Conservation (phyloP, 2,888 invertebrate species). For the Smittia aterrima region DNA sequence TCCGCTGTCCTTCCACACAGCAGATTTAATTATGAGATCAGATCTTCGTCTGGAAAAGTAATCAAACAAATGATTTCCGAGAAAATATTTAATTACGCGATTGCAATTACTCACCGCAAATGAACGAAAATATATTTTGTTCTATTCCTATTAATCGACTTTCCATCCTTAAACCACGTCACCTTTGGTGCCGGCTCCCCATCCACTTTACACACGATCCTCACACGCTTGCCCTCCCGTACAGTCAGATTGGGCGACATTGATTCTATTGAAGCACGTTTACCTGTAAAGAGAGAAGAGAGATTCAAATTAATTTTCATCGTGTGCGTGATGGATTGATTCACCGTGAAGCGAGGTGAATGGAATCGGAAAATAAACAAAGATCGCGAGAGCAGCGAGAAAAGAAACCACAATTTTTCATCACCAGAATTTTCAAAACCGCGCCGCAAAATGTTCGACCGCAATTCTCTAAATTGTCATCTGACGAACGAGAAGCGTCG, state of each 20-base stretch:
- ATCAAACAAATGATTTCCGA: slow-evolving; percentile 42
- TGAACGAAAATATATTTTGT: slow-evolving; percentile 53
- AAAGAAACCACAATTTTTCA: slow-evolving; percentile 29
- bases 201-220: slow-evolving; percentile 71
- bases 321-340: slow-evolving; percentile 8
- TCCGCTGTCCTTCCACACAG: slow-evolving; percentile 72
- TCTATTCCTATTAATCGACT: slow-evolving; percentile 57
- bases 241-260: slow-evolving; percentile 45
- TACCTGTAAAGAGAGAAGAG: slow-evolving; percentile 51
- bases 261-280: slow-evolving; percentile 53
- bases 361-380: slow-evolving; percentile 37
- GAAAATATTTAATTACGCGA: not conserved
- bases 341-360: slow-evolving; percentile 26
- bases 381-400: not conserved
- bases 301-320: not conserved
- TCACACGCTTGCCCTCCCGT: slow-evolving; percentile 58
- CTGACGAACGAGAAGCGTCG: not conserved
- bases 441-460: slow-evolving; percentile 1
- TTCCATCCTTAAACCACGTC: slow-evolving; percentile 76
- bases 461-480: slow-evolving; percentile 9
- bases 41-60: slow-evolving; percentile 70
- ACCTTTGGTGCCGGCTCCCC: slow-evolving; percentile 79
- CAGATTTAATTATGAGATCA: slow-evolving; percentile 75
- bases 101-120: slow-evolving; percentile 50
- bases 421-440: not conserved